phyloP scores from a whole-genome alignment of 2,797 vertebrate genomes.

The Lophius americanus region DNA sequence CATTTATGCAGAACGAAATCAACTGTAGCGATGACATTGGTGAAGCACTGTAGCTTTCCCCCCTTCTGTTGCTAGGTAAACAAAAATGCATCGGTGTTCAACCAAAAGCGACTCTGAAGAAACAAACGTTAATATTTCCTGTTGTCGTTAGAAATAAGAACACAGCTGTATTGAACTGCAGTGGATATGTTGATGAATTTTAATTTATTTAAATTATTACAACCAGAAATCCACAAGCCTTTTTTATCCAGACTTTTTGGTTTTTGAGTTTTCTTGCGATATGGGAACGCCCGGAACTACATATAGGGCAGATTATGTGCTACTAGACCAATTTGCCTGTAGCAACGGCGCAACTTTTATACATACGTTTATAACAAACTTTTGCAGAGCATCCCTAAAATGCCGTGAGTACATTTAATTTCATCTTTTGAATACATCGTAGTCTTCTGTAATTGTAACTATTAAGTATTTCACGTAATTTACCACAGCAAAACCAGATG shows the following conservation, averaged over 20 bases:
- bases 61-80: conserved; percentile 75
- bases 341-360: conserved; percentile 38
- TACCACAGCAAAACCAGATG: too few relatives aligned
- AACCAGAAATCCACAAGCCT: too few relatives aligned
- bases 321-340: conserved; percentile 13
- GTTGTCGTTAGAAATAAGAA: not conserved
- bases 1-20: not conserved
- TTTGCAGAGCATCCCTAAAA: not conserved
- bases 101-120: conserved; percentile 38
- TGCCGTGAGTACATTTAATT: conserved; percentile 25
- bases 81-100: conserved; percentile 52
- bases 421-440: not conserved
- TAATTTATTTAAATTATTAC: too few relatives aligned
- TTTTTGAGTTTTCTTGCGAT: not conserved
- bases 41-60: conserved; percentile 26
- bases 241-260: rapidly evolving
- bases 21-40: too few relatives aligned
- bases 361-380: not conserved
- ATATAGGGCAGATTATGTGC: not conserved
- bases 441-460: not conserved
- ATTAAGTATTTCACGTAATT: too few relatives aligned
- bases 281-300: not conserved
- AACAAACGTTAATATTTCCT: conserved; percentile 44
- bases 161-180: too few relatives aligned
- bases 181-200: too few relatives aligned